Conservation (phyloP, 2,888 invertebrate genomes). For the Tipula vernalis region DNA sequence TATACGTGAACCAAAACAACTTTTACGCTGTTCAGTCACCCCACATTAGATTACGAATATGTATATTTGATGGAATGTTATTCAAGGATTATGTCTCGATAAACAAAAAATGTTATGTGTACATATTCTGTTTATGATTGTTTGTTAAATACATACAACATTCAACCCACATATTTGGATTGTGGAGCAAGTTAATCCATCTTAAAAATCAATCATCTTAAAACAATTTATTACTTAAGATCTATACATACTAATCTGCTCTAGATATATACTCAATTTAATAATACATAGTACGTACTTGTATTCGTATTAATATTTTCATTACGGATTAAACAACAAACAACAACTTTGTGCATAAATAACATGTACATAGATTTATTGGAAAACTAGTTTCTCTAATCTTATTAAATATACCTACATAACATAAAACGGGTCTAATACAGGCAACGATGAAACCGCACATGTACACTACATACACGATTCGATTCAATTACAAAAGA, state of each 20-base stretch:
- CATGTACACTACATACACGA: neutral
- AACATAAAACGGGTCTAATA: neutral
- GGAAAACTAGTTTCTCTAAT: neutral
- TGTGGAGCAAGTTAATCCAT: neutral
- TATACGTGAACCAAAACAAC: neutral
- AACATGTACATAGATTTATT: neutral
- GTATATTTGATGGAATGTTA: neutral
- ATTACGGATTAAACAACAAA: neutral
- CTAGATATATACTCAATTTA: neutral
- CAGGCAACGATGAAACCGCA: neutral
- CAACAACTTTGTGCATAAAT: neutral
- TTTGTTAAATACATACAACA: neutral
- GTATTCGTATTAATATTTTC: neutral
- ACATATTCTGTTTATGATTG: neutral
- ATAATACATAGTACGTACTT: neutral
- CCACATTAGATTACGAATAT: neutral
- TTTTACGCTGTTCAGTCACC: neutral
- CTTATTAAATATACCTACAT: neutral
- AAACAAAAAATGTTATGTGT: neutral
- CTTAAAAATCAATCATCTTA: neutral
- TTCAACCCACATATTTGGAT: neutral
- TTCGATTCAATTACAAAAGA: neutral
- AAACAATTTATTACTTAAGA: neutral
- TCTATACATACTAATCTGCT: neutral
- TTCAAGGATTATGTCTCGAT: neutral